phyloP scores from a whole-genome alignment of 2,113 vertebrate species.

The Cichladusa arquata region DNA sequence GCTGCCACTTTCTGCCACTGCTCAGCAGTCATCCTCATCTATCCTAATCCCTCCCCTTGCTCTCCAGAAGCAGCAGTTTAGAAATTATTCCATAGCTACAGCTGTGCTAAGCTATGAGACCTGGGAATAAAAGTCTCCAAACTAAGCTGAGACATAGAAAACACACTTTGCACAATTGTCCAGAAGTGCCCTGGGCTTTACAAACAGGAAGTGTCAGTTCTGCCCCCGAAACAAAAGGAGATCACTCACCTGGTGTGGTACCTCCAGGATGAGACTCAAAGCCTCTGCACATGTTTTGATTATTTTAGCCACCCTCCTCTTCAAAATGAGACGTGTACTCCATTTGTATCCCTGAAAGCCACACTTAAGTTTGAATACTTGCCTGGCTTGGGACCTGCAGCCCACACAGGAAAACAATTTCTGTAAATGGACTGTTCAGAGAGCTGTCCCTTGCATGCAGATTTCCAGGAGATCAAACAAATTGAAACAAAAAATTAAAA shows the following conservation, averaged over 20 bases:
- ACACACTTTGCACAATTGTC: too few species aligned
- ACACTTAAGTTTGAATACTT: fast-evolving
- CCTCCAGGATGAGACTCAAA: background rate
- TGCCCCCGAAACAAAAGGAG: fast-evolving
- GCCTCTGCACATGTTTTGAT: background rate
- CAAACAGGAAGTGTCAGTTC: background rate
- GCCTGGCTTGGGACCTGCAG: background rate
- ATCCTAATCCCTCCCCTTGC: background rate
- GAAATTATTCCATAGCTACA: background rate
- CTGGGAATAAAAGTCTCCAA: background rate
- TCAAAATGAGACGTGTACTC: background rate
- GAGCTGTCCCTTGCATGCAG: background rate
- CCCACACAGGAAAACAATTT: background rate
- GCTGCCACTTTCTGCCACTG: fast-evolving
- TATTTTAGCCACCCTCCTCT: background rate
- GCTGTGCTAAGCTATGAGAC: background rate
- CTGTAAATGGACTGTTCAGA: background rate
- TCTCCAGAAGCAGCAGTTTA: background rate
- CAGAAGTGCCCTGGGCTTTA: background rate
- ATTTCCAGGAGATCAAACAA: background rate
- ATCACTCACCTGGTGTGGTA: background rate
- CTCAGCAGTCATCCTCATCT: background rate
- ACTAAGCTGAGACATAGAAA: background rate
- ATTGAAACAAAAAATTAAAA: background rate
- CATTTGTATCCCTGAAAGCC: background rate